phyloP scores from a whole-genome alignment of 1,140 invertebrate genomes.

The Lasioglossum albipes region DNA sequence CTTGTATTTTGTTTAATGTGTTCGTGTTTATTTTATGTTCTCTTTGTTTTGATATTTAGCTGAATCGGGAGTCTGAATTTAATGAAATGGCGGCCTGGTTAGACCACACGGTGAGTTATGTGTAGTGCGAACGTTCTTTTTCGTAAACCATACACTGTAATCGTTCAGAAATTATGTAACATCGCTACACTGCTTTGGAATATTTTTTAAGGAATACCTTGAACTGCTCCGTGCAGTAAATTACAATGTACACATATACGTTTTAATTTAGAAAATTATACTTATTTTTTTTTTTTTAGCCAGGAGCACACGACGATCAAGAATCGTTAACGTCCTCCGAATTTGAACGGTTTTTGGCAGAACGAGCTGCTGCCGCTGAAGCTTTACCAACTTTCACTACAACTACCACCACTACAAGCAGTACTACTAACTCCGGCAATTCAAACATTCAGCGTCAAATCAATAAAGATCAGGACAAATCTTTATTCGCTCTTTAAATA shows the following conservation, averaged over 20 bases:
- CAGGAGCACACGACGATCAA: slow-evolving; percentile 72
- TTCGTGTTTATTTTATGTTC: slow-evolving; percentile 62
- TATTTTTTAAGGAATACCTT: not conserved
- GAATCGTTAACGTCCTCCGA: slow-evolving; percentile 90
- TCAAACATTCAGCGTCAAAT: slow-evolving; percentile 73
- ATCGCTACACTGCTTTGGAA: slow-evolving; percentile 12
- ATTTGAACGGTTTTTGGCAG: slow-evolving; percentile 95
- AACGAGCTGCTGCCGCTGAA: slow-evolving; percentile 92
- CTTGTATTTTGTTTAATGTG: slow-evolving; percentile 63
- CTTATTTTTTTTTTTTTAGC: slow-evolving; percentile 44
- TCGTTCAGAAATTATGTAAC: slow-evolving; percentile 3
- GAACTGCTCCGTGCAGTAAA: not conserved
- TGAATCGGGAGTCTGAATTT: slow-evolving; percentile 92
- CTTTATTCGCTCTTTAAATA: slow-evolving; percentile 78
- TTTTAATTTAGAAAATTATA: too few relatives aligned
- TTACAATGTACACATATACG: not conserved
- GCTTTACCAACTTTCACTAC: slow-evolving; percentile 79
- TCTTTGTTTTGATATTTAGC: slow-evolving; percentile 70
- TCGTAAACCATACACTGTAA: not conserved
- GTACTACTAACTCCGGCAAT: slow-evolving; percentile 61
- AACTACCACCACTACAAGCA: slow-evolving; percentile 63
- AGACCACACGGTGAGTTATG: slow-evolving; percentile 82
- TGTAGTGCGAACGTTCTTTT: slow-evolving; percentile 6
- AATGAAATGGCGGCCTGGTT: slow-evolving; percentile 97
- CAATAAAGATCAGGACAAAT: slow-evolving; percentile 79